A percentile compares a stretch with the other conserved stretches of the same genome.
These are phyloP conservation scores for Centropus bengalensis DNA, from an alignment of 2,113 vertebrate species.

Conservation along the genomic window DNA sequence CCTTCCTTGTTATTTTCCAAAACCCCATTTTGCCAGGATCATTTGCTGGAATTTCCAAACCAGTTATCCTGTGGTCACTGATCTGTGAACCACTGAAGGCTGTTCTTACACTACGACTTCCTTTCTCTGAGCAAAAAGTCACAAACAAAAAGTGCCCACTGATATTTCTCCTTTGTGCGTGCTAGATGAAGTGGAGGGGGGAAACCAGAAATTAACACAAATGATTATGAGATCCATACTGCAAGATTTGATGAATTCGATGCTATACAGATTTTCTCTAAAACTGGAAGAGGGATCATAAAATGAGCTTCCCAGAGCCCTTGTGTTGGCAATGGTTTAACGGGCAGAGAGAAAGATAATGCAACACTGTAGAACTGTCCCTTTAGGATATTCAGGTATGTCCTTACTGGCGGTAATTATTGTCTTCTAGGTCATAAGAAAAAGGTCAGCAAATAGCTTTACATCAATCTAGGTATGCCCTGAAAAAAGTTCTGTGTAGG, in stretches of 20 bases:
- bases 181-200: neutral
- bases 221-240: neutral
- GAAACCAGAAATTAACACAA: neutral
- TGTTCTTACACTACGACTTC: neutral
- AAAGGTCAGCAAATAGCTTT: neutral
- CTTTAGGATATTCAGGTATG: neutral
- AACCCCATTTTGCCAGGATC: neutral
- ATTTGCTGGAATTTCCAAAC: conserved; percentile 32
- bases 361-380: neutral
- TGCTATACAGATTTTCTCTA: neutral
- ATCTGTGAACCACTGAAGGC: neutral
- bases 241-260: neutral
- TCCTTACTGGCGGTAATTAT: no score
- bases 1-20: conserved; percentile 2
- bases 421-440: neutral
- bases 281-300: neutral
- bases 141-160: neutral
- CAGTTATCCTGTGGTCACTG: neutral
- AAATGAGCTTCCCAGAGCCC: neutral
- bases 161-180: neutral
- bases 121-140: neutral
- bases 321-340: neutral
- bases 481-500: neutral
- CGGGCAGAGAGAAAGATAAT: neutral
- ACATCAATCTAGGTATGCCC: neutral